Percentiles rank a stretch among this genome's conserved stretches.
Evolutionary conservation across 2,113 vertebrate genomes (phyloP).

Genomic region (Casuarius casuarius): DNA sequence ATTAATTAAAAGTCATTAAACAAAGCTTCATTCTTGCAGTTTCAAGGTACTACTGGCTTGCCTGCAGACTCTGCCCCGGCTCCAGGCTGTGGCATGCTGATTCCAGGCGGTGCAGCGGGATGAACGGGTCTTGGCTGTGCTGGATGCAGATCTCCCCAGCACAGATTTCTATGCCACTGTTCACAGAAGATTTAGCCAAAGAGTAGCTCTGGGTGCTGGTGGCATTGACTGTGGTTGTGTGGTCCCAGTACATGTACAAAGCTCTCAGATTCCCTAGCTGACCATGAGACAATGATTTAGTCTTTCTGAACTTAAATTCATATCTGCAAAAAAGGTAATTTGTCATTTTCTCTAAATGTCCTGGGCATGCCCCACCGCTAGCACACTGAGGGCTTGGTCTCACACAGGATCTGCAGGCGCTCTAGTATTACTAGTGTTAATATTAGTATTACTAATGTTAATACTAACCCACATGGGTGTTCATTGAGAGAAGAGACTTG

Average conservation of each 20-base stretch:
- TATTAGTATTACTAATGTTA: fast-evolving
- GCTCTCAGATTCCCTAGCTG: background rate
- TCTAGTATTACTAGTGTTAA: fast-evolving
- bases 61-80: background rate
- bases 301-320: background rate
- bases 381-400: background rate
- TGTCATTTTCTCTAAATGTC: fast-evolving
- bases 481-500: background rate
- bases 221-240: no score
- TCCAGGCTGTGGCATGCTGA: background rate
- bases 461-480: fast-evolving
- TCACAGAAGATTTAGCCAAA: fast-evolving
- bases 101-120: fast-evolving
- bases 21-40: constrained; percentile 34
- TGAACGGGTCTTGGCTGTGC: background rate
- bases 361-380: fast-evolving
- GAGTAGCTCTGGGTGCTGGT: fast-evolving
- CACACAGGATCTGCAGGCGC: background rate
- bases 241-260: fast-evolving
- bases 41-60: constrained; percentile 31
- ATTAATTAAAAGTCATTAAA: constrained; percentile 77
- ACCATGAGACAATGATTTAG: background rate
- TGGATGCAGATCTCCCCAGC: background rate
- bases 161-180: fast-evolving
- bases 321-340: background rate